phyloP scores from a whole-genome alignment of 2,113 vertebrate genomes.

The Lophotis ruficrista region DNA sequence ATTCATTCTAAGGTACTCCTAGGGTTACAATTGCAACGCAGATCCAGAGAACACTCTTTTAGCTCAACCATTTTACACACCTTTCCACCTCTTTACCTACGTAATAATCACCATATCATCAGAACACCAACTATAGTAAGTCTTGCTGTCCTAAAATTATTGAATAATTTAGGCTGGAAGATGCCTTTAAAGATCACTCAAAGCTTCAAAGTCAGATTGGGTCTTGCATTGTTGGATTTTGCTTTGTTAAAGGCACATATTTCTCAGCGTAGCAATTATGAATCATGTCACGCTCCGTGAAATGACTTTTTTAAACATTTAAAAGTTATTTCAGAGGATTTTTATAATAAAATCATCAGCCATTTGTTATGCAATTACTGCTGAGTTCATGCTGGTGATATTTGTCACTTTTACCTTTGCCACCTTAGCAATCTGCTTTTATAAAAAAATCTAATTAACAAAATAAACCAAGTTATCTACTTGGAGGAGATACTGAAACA shows the following conservation, averaged over 20 bases:
- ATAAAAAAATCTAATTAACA: neutral
- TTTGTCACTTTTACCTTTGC: neutral
- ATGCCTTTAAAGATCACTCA: neutral
- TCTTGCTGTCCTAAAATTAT: neutral
- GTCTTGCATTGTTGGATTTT: neutral
- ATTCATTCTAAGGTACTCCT: neutral
- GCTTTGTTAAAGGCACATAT: neutral
- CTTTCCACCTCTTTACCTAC: neutral
- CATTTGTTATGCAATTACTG: neutral
- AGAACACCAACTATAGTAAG: neutral
- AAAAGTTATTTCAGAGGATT: neutral
- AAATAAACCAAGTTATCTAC: neutral
- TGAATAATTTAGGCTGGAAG: neutral
- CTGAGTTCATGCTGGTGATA: neutral
- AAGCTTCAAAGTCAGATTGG: neutral
- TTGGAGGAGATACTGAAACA: neutral
- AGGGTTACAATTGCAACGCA: neutral
- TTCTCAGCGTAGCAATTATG: neutral
- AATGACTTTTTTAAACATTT: neutral
- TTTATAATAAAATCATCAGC: neutral
- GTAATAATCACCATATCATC: neutral
- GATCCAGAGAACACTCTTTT: neutral
- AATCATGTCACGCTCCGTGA: neutral
- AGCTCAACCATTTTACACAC: neutral
- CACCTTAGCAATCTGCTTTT: neutral